Percentiles rank a stretch among this genome's conserved stretches.
Evolutionary conservation across 2,797 vertebrate species (phyloP).

Genomic region (Typhlichthys eigenmanni): DNA sequence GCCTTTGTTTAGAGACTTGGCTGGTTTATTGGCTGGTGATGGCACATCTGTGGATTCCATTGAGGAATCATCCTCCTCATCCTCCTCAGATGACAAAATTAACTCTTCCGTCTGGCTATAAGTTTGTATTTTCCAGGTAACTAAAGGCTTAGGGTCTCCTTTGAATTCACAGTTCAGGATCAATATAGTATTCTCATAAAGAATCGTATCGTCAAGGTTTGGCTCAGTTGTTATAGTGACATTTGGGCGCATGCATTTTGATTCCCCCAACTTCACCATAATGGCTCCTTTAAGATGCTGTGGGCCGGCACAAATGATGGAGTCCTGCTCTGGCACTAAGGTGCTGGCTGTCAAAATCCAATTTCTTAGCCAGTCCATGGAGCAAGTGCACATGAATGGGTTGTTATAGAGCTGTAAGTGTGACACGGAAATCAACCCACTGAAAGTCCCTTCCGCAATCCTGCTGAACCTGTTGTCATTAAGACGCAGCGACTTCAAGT

Average conservation of each 20-base stretch:
- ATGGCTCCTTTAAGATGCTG: conserved; percentile 77
- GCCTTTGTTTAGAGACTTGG: conserved; percentile 86
- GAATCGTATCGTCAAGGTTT: conserved; percentile 60
- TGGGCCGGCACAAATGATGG: conserved; percentile 83
- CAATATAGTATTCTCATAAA: conserved; percentile 77
- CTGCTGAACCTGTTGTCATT: conserved; percentile 87
- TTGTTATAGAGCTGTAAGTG: conserved; percentile 91
- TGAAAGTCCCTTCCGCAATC: conserved; percentile 87
- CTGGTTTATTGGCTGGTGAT: conserved; percentile 54
- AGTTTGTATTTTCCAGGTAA: conserved; percentile 84
- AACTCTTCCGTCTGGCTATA: conserved; percentile 76
- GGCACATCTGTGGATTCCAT: conserved; percentile 42
- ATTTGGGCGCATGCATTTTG: conserved; percentile 78
- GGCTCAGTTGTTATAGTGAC: conserved; percentile 76
- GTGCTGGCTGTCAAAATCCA: conserved; percentile 84
- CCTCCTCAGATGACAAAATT: conserved; percentile 62
- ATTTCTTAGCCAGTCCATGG: conserved; percentile 86
- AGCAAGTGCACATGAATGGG: conserved; percentile 88
- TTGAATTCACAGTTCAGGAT: conserved; percentile 80
- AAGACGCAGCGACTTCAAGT: conserved; percentile 88
- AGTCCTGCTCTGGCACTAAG: conserved; percentile 78
- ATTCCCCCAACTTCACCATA: conserved; percentile 73
- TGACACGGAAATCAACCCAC: conserved; percentile 83
- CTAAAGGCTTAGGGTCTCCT: conserved; percentile 81
- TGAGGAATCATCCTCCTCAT: conserved; percentile 57